Conservation (phyloP, 2,888 invertebrate species). For the Cabera pusaria region DNA sequence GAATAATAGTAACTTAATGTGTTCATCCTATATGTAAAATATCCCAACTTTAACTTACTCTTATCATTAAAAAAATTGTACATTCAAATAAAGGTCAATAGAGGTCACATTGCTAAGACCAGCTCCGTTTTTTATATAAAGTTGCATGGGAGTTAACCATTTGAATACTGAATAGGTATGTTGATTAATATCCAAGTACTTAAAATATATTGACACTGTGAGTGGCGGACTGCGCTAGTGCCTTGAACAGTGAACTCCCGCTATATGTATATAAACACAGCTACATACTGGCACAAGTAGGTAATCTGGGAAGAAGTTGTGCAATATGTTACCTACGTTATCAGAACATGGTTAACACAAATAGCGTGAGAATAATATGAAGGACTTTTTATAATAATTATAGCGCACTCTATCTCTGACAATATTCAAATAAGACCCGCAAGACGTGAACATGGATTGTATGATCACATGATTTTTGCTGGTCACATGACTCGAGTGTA, state of each 20-base stretch:
- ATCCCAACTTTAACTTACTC: no score
- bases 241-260: conserved; percentile 19
- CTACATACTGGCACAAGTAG: conserved; percentile 6
- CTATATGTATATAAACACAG: conserved; percentile 22
- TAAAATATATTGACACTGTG: neutral
- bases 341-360: conserved; percentile 14
- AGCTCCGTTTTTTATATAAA: neutral
- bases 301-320: conserved; percentile 52
- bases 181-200: no score
- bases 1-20: no score
- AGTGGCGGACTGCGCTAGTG: neutral
- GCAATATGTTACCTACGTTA: conserved; percentile 47
- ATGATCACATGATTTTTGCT: conserved; percentile 66
- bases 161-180: neutral
- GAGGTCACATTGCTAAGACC: conserved; percentile 31
- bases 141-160: neutral
- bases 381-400: no score
- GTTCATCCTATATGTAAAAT: no score
- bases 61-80: no score
- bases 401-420: no score
- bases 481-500: conserved; percentile 67
- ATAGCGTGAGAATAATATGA: neutral
- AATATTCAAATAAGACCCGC: no score
- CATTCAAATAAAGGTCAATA: conserved; percentile 43
- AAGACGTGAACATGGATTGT: no score